These are phyloP conservation scores for Eriocheir sinensis DNA, from an alignment of 1,140 invertebrate species.

Conservation along the genomic window DNA sequence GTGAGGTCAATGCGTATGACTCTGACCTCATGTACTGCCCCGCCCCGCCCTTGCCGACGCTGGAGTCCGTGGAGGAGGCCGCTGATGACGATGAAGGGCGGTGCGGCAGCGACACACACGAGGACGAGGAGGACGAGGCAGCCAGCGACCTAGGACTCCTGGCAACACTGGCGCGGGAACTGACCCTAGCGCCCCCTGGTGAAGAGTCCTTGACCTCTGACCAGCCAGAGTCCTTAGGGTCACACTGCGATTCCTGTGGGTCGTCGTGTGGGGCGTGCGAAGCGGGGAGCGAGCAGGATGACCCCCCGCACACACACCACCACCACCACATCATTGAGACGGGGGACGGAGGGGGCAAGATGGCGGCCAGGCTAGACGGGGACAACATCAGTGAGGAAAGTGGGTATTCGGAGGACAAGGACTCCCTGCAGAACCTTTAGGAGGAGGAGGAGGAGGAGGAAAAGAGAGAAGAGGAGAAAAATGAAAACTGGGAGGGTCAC, in stretches of 20 bases:
- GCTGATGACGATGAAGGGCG: conserved; percentile 78
- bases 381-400: conserved; percentile 79
- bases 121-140: conserved; percentile 43
- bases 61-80: conserved; percentile 60
- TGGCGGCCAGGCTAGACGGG: conserved; percentile 68
- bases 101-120: conserved; percentile 37
- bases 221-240: conserved; percentile 79
- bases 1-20: no score
- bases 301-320: conserved; percentile 6
- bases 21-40: conserved; percentile 72
- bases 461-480: no score
- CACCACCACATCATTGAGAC: conserved; percentile 23
- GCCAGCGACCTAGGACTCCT: conserved; percentile 64
- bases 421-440: conserved; percentile 62
- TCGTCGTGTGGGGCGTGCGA: conserved; percentile 74
- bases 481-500: no score
- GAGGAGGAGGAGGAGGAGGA: no score
- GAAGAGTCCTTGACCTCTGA: conserved; percentile 79
- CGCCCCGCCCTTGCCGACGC: conserved; percentile 74
- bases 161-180: conserved; percentile 72
- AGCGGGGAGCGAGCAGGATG: not conserved
- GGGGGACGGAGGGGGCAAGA: not conserved
- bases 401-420: conserved; percentile 76
- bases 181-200: conserved; percentile 71
- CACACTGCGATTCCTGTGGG: conserved; percentile 76